Evolutionary conservation across 1,140 invertebrate species (phyloP).

Genomic region (Aethina tumida): DNA sequence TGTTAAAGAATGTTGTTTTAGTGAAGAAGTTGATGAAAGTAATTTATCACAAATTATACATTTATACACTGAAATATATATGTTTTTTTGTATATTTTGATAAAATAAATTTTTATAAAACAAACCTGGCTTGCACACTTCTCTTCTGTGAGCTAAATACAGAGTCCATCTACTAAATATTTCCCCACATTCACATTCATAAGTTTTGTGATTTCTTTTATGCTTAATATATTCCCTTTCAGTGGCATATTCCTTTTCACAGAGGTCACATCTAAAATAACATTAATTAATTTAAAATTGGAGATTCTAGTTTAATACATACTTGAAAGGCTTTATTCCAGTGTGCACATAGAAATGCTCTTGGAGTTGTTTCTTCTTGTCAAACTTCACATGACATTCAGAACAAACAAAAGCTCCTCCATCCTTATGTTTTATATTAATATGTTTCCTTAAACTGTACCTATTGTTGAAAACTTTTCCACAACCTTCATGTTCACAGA

Average conservation of each 20-base stretch:
- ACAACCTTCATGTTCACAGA: slow-evolving; percentile 24
- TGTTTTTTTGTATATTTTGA: neutral
- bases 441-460: slow-evolving; percentile 29
- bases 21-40: slow-evolving; percentile 36
- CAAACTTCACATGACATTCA: slow-evolving; percentile 35
- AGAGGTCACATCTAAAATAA: slow-evolving; percentile 37
- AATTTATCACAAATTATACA: slow-evolving; percentile 39
- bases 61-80: slow-evolving; percentile 36
- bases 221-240: slow-evolving; percentile 37
- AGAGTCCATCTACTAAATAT: slow-evolving; percentile 36
- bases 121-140: slow-evolving; percentile 6
- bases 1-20: slow-evolving; percentile 36
- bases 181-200: slow-evolving; percentile 36
- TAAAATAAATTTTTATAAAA: slow-evolving; percentile 10
- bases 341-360: slow-evolving; percentile 40
- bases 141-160: slow-evolving; percentile 37
- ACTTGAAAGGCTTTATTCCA: slow-evolving; percentile 39
- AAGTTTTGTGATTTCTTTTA: slow-evolving; percentile 38
- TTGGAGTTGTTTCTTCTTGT: slow-evolving; percentile 36
- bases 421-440: slow-evolving; percentile 28
- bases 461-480: slow-evolving; percentile 21
- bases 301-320: slow-evolving; percentile 9
- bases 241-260: slow-evolving; percentile 35
- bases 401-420: slow-evolving; percentile 34
- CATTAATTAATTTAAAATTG: slow-evolving; percentile 4